phyloP scores from a whole-genome alignment of 2,797 vertebrate species.

The Uromys caudimaculatus region DNA sequence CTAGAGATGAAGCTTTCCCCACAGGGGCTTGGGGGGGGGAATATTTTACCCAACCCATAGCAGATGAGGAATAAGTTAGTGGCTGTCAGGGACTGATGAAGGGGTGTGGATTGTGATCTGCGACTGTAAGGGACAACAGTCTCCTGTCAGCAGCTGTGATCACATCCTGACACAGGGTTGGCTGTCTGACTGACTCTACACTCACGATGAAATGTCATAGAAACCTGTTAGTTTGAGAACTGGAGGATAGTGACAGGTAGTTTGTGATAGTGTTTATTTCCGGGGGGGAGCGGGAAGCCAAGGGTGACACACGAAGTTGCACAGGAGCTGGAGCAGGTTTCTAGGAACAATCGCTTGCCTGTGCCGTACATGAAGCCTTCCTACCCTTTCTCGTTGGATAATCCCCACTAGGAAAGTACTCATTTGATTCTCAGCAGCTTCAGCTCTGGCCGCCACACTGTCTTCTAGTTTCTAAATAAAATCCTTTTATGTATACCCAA shows the following conservation, averaged over 20 bases:
- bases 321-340: background rate
- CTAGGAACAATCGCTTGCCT: background rate
- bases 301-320: background rate
- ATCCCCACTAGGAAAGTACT: background rate
- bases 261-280: constrained; percentile 35
- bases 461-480: background rate
- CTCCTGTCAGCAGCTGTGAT: background rate
- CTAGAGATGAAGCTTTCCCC: background rate
- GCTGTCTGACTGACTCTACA: background rate
- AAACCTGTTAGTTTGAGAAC: constrained; percentile 33
- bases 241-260: background rate
- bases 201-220: background rate
- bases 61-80: background rate
- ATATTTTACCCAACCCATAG: background rate
- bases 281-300: background rate
- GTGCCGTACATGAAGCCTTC: background rate
- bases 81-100: background rate
- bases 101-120: background rate
- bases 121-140: background rate
- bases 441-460: background rate
- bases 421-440: background rate
- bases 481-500: background rate
- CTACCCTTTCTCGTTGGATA: background rate
- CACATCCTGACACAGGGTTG: background rate
- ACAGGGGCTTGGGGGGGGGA: background rate